phyloP scores from a whole-genome alignment of 2,797 vertebrate species.

The Periparus ater region DNA sequence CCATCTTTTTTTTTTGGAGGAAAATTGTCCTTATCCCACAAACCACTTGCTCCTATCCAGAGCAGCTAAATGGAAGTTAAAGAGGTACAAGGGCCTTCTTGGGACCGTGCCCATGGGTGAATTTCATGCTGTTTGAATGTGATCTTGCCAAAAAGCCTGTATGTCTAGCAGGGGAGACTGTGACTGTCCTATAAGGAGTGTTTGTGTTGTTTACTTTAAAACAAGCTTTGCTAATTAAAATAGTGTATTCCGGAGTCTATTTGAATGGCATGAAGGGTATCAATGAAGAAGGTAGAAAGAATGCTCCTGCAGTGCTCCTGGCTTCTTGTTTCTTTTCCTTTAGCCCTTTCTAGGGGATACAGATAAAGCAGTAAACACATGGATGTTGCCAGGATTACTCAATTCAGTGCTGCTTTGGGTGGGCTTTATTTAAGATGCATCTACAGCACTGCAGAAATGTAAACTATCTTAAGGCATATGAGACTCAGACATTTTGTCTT shows the following conservation, averaged over 20 bases:
- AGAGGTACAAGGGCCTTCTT: neutral
- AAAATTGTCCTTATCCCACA: neutral
- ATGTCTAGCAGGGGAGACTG: conserved; percentile 34
- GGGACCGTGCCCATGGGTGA: neutral
- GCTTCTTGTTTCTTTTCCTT: neutral
- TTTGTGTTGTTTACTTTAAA: conserved; percentile 64
- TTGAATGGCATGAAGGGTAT: conserved; percentile 45
- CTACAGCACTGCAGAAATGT: neutral
- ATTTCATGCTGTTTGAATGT: conserved; percentile 47
- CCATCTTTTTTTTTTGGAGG: neutral
- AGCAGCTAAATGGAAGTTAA: neutral
- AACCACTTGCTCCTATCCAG: neutral
- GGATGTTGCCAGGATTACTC: neutral
- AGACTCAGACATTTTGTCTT: neutral
- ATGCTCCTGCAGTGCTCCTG: neutral
- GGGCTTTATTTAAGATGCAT: neutral
- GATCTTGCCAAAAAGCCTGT: conserved; percentile 58
- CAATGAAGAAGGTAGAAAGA: conserved; percentile 19
- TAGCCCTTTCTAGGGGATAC: neutral
- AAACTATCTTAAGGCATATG: neutral
- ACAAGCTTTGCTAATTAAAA: conserved; percentile 69
- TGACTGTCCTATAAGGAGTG: conserved; percentile 57
- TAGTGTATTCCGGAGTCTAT: conserved; percentile 52
- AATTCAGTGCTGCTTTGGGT: neutral
- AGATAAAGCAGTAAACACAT: neutral